Percentiles rank a stretch among this genome's conserved stretches.
phyloP scores from a whole-genome alignment of 2,797 vertebrate species.

The Enteromius treurensis region DNA sequence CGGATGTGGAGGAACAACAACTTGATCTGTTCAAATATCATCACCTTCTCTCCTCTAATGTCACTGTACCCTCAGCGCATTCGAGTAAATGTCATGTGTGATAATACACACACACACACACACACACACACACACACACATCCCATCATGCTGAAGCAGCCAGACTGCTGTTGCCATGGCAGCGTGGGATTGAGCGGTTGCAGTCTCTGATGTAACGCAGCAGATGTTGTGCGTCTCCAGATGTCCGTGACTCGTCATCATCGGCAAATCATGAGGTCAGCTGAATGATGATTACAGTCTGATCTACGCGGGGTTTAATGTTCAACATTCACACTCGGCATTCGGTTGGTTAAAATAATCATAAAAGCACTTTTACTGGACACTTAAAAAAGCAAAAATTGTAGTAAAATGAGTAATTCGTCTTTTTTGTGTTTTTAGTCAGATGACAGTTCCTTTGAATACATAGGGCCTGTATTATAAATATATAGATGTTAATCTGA shows the following conservation, averaged over 20 bases:
- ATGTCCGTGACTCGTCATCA: background rate
- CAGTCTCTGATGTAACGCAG: slow-evolving; percentile 49
- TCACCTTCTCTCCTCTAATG: background rate
- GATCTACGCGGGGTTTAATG: background rate
- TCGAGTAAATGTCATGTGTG: slow-evolving; percentile 3
- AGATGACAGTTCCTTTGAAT: background rate
- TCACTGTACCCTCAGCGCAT: background rate
- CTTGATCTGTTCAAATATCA: background rate
- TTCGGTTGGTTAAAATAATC: too few species aligned
- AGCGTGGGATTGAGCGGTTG: slow-evolving; percentile 72
- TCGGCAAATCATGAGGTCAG: background rate
- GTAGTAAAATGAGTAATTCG: background rate
- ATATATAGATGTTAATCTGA: background rate
- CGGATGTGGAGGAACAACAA: background rate
- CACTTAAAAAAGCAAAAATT: background rate
- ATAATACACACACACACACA: too few species aligned
- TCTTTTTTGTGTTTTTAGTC: background rate
- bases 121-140: slow-evolving; percentile 34
- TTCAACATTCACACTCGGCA: background rate
- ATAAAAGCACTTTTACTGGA: background rate
- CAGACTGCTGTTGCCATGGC: slow-evolving; percentile 80
- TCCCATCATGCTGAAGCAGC: slow-evolving; percentile 63
- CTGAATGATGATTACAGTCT: background rate
- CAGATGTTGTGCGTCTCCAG: slow-evolving; percentile 6
- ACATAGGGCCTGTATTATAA: too few species aligned